Base-by-base conservation (phyloP, 2,113 vertebrate genomes). In the Equus przewalskii region DNA sequence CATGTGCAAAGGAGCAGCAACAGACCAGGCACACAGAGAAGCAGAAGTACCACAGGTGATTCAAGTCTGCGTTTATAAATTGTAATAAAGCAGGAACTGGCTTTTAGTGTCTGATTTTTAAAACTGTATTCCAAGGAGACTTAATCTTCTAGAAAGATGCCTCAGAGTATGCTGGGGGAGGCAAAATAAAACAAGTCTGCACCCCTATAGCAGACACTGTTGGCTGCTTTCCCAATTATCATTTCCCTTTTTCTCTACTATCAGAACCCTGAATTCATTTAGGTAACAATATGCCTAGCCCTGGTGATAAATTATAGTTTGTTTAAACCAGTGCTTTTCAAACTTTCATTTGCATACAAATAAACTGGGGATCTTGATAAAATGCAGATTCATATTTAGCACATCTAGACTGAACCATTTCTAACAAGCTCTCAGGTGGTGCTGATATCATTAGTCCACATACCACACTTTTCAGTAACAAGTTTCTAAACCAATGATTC, bases 261-360 rank as follows among this genome's bases (percentile, higher is more conserved):
- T 62, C 0, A 75, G 46, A 85, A 81, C 9, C n/a, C 33, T 46
- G n/a, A 51, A 44, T 73, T 84, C 79, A 16, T 51, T 78, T 94
- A 62, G 18, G 28, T 54, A 81, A 30, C 19, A 65, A 89, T 41
- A 78, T 33, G 36, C 6, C 30, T 69, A 60, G 22, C 33, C 24
- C 54, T 16, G 7, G 60, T 8, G 72, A 84, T 6, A 84, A 84
- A 51, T 62, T 26, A 69, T 24, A 19, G 18, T 51, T 79, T 70
- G 19, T 51, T 78, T 62, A 95, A 58, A 95, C 18, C 54, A 79
- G 54, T 46, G 72, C 14, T 83, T 76, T 90, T n/a, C 79, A 89
- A 73, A 65, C 10, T 24, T 65, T 46, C 15, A 10, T 7, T 9
- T 58, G 4, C 67, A 79, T 79, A 60, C 36, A 94, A 18, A 69